These are phyloP conservation scores for Sitodiplosis mosellana DNA, from an alignment of 1,140 invertebrate species.

Conservation along the genomic window DNA sequence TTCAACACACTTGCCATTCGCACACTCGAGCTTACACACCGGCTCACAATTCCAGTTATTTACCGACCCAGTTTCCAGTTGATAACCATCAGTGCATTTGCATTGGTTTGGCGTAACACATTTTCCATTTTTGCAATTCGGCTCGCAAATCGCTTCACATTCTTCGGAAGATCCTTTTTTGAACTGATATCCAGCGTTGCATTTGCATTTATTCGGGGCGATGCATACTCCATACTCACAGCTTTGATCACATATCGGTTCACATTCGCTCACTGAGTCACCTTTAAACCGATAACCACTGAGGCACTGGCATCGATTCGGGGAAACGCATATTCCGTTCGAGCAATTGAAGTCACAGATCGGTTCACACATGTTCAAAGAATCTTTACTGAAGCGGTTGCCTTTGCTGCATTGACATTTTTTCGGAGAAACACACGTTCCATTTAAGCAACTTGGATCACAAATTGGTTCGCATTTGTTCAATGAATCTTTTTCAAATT, in stretches of 20 bases:
- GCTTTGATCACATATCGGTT: not conserved
- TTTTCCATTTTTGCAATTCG: slow-evolving; percentile 4
- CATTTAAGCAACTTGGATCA: too few species aligned
- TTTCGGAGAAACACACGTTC: too few species aligned
- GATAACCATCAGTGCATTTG: not conserved
- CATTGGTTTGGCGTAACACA: not conserved
- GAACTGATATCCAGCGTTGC: not conserved
- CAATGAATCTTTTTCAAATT: not conserved
- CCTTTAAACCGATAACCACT: too few species aligned
- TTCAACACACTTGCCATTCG: slow-evolving; percentile 1
- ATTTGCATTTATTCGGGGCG: slow-evolving; percentile 1
- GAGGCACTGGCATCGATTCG: too few species aligned
- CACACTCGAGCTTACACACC: not conserved
- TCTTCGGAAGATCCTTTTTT: too few species aligned
- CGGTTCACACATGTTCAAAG: too few species aligned
- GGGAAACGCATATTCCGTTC: too few species aligned
- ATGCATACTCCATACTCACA: slow-evolving; percentile 2
- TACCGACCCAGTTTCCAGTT: not conserved
- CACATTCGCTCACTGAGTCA: too few species aligned
- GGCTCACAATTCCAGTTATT: slow-evolving; percentile 1
- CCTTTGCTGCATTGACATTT: too few species aligned
- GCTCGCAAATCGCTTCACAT: not conserved
- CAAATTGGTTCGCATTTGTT: too few species aligned
- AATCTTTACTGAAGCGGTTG: too few species aligned
- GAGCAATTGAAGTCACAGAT: too few species aligned